Evolutionary conservation across 1,140 invertebrate species (phyloP), one percentile per base, ranked within the genome.

Genomic region (Brachionus koreanus): DNA sequence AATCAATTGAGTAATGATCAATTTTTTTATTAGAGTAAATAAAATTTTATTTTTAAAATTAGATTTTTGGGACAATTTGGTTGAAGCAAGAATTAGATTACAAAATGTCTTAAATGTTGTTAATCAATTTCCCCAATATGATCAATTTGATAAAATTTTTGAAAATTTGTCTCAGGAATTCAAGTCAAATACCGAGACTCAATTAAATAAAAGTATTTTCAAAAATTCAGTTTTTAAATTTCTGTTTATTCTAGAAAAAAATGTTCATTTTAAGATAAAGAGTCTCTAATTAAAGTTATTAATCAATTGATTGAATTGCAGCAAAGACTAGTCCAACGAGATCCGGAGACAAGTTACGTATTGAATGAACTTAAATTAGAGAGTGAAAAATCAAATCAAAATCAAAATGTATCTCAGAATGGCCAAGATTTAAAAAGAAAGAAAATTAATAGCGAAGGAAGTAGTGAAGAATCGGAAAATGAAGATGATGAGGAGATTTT

Each of bases 51-150:
- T 81, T 79, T 81, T 79, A 67, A 83, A 83, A 86, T 83, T 57
- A 90, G 90, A 85, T 75, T 76, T 95, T 0, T 96, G 93, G 93
- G 94, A 96, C 87, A 91, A 90, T 82, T 86, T 96, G 1, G 85
- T 96, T 16, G 94, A 96, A 87, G 89, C 92, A 85, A 90, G 94
- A 84, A 96, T 96, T 83, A 92, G 93, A 85, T 86, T 95, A 4
- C 94, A 96, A 86, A 94, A 94, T 87, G 91, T 92, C 85, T 86
- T 95, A 37, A 86, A 90, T 63, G 89, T 90, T 29, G 91, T 92
- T 3, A 96, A 96, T 88, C 91, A 92, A 85, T 89, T 96, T 86
- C 94, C 94, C 9, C 90, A 92, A 83, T 39, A 10, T 84, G 85
- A 88, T 37, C 83, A 89, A 39, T 89, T 92, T 16, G 88, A 85